These are phyloP conservation scores for Pluvianellus socialis DNA, from an alignment of 2,113 vertebrate genomes.

Conservation along the genomic window DNA sequence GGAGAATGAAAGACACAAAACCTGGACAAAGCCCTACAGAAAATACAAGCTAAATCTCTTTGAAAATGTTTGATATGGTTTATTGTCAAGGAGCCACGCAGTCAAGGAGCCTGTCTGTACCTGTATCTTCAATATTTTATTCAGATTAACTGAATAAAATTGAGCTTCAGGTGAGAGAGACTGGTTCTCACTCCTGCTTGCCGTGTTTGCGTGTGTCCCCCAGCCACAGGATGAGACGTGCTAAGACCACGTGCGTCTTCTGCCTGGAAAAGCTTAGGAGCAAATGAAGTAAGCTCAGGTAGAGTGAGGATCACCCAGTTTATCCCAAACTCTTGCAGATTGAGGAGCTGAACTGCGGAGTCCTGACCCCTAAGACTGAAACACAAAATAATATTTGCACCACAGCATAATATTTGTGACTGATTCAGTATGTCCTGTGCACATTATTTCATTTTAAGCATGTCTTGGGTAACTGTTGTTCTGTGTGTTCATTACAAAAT, in stretches of 20 bases:
- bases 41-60: background rate
- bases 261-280: background rate
- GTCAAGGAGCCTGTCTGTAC: too few species aligned
- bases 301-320: background rate
- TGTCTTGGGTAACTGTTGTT: background rate
- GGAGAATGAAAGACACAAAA: background rate
- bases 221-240: background rate
- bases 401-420: background rate
- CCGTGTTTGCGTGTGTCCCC: background rate
- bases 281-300: background rate
- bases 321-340: background rate
- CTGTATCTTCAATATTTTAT: too few species aligned
- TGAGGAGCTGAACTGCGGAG: background rate
- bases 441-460: background rate
- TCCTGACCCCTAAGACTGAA: background rate
- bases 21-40: background rate
- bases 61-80: background rate
- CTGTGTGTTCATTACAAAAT: background rate
- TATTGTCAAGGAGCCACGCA: background rate
- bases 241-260: rapidly evolving
- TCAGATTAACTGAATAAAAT: background rate
- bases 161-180: background rate
- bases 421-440: background rate
- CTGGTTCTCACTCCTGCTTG: background rate
- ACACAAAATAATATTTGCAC: background rate